Base-by-base conservation (phyloP, 1,140 invertebrate species). In the Anastrepha ludens region DNA sequence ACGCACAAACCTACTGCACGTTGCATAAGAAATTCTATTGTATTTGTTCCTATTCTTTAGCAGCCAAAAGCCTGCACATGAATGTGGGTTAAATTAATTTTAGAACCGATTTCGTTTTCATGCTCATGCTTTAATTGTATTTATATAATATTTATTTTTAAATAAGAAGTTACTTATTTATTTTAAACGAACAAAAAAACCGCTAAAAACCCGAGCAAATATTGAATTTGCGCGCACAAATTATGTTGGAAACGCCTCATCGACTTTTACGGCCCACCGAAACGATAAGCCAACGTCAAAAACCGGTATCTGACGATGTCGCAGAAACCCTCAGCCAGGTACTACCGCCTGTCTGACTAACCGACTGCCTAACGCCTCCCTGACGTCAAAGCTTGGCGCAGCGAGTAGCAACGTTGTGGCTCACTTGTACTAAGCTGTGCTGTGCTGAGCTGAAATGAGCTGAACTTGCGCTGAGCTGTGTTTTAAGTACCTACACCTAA, bases 41-140 rank as follows among this genome's bases (percentile, higher is more conserved):
- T n/a, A n/a, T 29, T 29, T 29, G 29, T 29, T 29, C 29, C 29
- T 29, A 29, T 29, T 29, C 29, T 29, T 29, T 29, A 29, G 29
- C 29, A 29, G 29, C 29, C 29, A 29, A 29, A 29, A 29, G 29
- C 29, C 29, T 29, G 29, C 29, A 29, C 29, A 29, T 7, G 13
- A 65, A 65, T 65, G 13, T 65, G 64, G 64, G 64, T 65, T 65
- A 65, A 65, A 65, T 20, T 65, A n/a, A 65, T 6, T 1, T 62
- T 17, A 62, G 4, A 3, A n/a, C 2, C 6, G n/a, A 39, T 15
- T n/a, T 6, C 20, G 20, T 62, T 62, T n/a, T 5, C 17, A 15
- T n/a, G 60, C 17, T 8, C 60, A 62, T 62, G 6, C 60, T 29
- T 29, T 29, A 8, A 7, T 29, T 9, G 39, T 65, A 65, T 65